Percentiles rank a stretch among this genome's conserved stretches.
Conservation (phyloP, 2,888 invertebrate species). For the Oscheius sp. region DNA sequence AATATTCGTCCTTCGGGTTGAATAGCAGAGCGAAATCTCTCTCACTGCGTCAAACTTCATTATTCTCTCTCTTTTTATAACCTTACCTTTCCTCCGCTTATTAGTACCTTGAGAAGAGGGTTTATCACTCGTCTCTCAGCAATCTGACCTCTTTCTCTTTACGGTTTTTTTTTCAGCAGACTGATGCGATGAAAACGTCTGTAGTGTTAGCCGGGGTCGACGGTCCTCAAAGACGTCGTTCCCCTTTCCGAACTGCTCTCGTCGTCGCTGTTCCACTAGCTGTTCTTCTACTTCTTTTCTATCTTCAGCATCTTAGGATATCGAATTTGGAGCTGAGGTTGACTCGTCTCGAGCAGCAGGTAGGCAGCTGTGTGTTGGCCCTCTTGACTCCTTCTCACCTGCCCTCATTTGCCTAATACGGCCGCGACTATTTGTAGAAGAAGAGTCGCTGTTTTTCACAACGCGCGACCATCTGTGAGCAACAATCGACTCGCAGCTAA, state of each 20-base stretch:
- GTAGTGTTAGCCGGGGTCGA: slow-evolving; percentile 26
- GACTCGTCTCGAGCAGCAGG: slow-evolving; percentile 18
- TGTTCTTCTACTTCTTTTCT: slow-evolving; percentile 26
- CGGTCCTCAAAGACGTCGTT: neutral
- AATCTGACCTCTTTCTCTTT: neutral
- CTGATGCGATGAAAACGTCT: slow-evolving; percentile 32
- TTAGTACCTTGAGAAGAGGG: too few relatives aligned
- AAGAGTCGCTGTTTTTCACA: slow-evolving; percentile 5
- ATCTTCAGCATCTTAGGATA: slow-evolving; percentile 28
- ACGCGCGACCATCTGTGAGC: slow-evolving; percentile 29
- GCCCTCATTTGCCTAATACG: slow-evolving; percentile 34
- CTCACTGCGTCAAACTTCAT: too few relatives aligned
- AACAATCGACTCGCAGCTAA: slow-evolving; percentile 29
- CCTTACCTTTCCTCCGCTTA: too few relatives aligned
- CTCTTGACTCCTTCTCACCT: slow-evolving; percentile 20
- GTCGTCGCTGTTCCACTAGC: slow-evolving; percentile 16
- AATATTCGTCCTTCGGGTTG: too few relatives aligned
- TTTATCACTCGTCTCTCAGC: neutral
- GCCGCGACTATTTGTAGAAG: slow-evolving; percentile 2
- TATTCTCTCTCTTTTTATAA: too few relatives aligned
- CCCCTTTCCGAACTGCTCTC: neutral
- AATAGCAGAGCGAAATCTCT: too few relatives aligned
- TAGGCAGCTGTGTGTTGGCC: neutral
- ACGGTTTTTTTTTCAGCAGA: neutral
- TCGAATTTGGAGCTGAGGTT: slow-evolving; percentile 39